phyloP scores from a whole-genome alignment of 2,113 vertebrate genomes.

The Pedetes capensis region DNA sequence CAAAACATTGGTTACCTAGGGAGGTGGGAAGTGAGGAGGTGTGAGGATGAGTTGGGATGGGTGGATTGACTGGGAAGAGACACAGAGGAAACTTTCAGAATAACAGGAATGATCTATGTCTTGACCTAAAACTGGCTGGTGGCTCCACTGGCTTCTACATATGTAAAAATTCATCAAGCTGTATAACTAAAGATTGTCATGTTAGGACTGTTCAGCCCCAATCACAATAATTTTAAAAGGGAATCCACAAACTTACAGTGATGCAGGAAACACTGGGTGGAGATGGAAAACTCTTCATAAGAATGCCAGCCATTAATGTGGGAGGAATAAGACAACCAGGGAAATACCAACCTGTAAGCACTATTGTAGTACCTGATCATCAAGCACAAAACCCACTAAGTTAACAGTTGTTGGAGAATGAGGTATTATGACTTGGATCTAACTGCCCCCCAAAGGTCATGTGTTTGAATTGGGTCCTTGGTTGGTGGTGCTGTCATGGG shows the following conservation, averaged over 20 bases:
- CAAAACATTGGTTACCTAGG: not conserved
- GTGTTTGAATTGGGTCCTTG: too few species aligned
- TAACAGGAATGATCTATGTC: not conserved
- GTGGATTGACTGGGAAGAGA: not conserved
- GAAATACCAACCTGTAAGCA: too few species aligned
- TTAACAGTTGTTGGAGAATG: too few species aligned
- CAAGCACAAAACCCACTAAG: not conserved
- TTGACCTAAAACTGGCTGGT: not conserved
- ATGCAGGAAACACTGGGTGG: not conserved
- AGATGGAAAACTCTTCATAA: not conserved
- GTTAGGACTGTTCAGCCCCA: not conserved
- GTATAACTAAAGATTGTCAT: not conserved
- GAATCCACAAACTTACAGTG: not conserved
- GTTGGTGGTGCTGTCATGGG: too few species aligned
- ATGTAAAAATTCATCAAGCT: not conserved
- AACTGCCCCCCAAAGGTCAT: too few species aligned
- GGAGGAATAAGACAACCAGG: too few species aligned
- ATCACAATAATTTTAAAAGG: not conserved
- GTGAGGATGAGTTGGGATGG: not conserved
- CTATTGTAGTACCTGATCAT: too few species aligned
- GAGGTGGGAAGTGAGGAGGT: not conserved
- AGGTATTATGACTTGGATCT: too few species aligned
- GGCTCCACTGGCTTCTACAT: not conserved
- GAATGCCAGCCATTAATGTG: not conserved
- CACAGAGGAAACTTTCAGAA: not conserved